Evolutionary conservation across 1,140 invertebrate genomes (phyloP), one percentile per base, ranked within the genome.

Genomic region (Heliothis virescens): DNA sequence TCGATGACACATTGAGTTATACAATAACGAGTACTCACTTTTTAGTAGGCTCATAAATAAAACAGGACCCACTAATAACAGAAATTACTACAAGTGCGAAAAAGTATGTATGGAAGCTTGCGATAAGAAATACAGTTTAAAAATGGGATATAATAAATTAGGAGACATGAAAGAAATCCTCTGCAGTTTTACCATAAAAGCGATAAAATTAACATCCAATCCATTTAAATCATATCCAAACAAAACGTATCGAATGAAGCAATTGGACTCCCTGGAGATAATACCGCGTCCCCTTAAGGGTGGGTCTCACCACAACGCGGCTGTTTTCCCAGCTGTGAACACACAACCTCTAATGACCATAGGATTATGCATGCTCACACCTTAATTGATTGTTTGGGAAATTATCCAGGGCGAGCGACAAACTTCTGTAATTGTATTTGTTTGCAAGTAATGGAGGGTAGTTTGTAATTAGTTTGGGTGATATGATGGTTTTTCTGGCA

Each of bases 331-430:
- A 76, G 74, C 74, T 76, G 74, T n/a, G 72, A 75, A 60, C 72
- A 62, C 55, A 59, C 59, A 53, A 48, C 13, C 26, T 50, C 26
- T 76, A 76, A 76, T 76, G 74, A 65, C 60, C 60, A 52, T 53
- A 16, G 21, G 74, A 76, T 76, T 76, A 76, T 76, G 74, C 74
- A 76, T 16, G 18, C 48, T 48, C 60, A 76, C 74, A 76, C 60
- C 59, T 65, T 76, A 65, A 76, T 53, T 76, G 74, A 76, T 76
- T 76, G 74, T 76, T 65, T 65, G 21, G 18, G 41, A 76, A 52
- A 76, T 65, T 76, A 76, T 63, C 74, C 53, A 53, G 74, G 53
- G 63, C 52, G 18, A 41, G 48, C 16, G 16, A 50, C 50, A 48
- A 62, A 71, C 72, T 52, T 47, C 34, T 76, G 26, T 65, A 76